Conservation (phyloP, 2,797 vertebrate species). For the Pantherophis alleghaniensis region DNA sequence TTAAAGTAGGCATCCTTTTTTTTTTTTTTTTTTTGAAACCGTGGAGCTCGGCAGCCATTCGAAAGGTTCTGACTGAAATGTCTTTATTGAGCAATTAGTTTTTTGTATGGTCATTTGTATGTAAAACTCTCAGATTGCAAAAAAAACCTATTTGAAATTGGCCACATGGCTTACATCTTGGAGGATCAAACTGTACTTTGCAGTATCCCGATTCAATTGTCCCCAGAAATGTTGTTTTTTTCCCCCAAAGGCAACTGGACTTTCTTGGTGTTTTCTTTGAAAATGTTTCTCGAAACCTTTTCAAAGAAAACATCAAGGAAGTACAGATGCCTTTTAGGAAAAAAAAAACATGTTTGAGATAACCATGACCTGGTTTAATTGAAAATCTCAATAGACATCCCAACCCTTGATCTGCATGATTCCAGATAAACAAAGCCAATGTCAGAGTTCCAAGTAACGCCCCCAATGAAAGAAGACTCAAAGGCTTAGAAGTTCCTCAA, state of each 20-base stretch:
- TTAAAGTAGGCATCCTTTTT: neutral
- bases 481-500: no score
- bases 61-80: neutral
- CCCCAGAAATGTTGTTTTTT: neutral
- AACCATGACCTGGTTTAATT: neutral
- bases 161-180: neutral
- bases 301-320: neutral
- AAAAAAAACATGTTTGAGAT: neutral
- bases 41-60: neutral
- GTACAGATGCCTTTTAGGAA: neutral
- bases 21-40: neutral
- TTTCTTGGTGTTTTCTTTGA: neutral
- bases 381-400: neutral
- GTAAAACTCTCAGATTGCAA: neutral
- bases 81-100: neutral
- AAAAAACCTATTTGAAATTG: neutral
- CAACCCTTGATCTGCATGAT: neutral
- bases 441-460: no score
- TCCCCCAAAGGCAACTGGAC: neutral
- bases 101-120: neutral
- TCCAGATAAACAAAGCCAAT: neutral
- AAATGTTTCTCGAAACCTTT: neutral
- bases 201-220: neutral
- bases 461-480: no score
- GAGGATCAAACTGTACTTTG: neutral